Conservation (phyloP, 2,888 invertebrate genomes). For the Cerastis leucographa region DNA sequence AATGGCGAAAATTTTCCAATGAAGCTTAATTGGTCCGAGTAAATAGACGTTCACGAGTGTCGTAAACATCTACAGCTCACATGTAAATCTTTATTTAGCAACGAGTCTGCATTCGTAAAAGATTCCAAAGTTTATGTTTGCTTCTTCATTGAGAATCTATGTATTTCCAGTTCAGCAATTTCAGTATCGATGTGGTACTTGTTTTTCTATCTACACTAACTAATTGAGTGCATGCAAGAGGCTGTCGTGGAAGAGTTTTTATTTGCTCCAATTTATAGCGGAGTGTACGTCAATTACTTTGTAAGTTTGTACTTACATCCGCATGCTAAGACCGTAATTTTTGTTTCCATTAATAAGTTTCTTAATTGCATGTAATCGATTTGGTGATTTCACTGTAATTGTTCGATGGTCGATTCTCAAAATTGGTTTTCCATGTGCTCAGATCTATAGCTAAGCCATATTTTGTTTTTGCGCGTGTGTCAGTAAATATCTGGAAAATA, state of each 20-base stretch:
- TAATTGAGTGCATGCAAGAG: slow-evolving; percentile 63
- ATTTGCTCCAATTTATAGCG: slow-evolving; percentile 69
- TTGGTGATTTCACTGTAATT: slow-evolving; percentile 50
- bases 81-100: slow-evolving; percentile 53
- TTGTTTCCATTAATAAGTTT: slow-evolving; percentile 51
- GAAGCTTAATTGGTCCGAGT: slow-evolving; percentile 75
- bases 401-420: not conserved
- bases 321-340: slow-evolving; percentile 66
- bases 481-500: slow-evolving; percentile 71
- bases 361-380: slow-evolving; percentile 53
- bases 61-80: slow-evolving; percentile 46
- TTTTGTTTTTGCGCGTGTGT: slow-evolving; percentile 10
- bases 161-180: slow-evolving; percentile 29
- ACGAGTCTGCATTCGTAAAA: slow-evolving; percentile 14
- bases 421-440: slow-evolving; percentile 2
- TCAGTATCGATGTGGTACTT: slow-evolving; percentile 54
- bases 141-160: slow-evolving; percentile 11
- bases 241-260: slow-evolving; percentile 67
- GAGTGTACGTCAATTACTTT: slow-evolving; percentile 63
- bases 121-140: slow-evolving; percentile 21
- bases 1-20: slow-evolving; percentile 75
- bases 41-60: slow-evolving; percentile 62
- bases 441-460: slow-evolving; percentile 1
- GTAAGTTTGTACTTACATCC: slow-evolving; percentile 61
- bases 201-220: slow-evolving; percentile 64